phyloP scores from a whole-genome alignment of 2,888 invertebrate species.

The Xestia sexstrigata region DNA sequence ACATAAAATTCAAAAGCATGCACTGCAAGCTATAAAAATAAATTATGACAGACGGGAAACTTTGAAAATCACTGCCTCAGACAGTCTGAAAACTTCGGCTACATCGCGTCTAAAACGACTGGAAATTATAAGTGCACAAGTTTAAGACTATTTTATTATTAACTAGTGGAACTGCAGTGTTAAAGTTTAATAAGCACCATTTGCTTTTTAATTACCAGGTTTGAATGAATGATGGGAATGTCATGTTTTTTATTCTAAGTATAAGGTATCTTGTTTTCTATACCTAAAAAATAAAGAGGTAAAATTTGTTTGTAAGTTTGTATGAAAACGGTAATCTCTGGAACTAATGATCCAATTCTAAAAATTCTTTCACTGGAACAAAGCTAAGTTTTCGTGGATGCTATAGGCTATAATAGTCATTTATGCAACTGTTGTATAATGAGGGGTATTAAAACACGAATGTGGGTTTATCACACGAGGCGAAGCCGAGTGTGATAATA shows the following conservation, averaged over 20 bases:
- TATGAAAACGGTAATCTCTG: too few species aligned
- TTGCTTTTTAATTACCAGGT: constrained; percentile 31
- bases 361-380: too few species aligned
- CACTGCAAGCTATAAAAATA: constrained; percentile 50
- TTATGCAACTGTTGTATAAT: too few species aligned
- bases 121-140: constrained; percentile 33
- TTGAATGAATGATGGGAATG: constrained; percentile 6
- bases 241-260: not conserved
- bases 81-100: constrained; percentile 54
- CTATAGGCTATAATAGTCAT: too few species aligned
- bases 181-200: constrained; percentile 31
- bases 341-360: too few species aligned
- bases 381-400: too few species aligned
- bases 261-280: too few species aligned
- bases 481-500: too few species aligned
- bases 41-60: constrained; percentile 50
- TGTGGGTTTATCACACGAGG: too few species aligned
- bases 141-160: constrained; percentile 49
- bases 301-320: too few species aligned
- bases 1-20: constrained; percentile 35
- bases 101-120: constrained; percentile 25
- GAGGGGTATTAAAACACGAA: too few species aligned
- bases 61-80: constrained; percentile 50
- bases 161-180: constrained; percentile 18
- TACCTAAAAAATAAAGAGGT: too few species aligned